Evolutionary conservation across 2,797 vertebrate genomes (phyloP), one percentile per base, ranked within the genome.

Genomic region (Myiothlypis coronata): DNA sequence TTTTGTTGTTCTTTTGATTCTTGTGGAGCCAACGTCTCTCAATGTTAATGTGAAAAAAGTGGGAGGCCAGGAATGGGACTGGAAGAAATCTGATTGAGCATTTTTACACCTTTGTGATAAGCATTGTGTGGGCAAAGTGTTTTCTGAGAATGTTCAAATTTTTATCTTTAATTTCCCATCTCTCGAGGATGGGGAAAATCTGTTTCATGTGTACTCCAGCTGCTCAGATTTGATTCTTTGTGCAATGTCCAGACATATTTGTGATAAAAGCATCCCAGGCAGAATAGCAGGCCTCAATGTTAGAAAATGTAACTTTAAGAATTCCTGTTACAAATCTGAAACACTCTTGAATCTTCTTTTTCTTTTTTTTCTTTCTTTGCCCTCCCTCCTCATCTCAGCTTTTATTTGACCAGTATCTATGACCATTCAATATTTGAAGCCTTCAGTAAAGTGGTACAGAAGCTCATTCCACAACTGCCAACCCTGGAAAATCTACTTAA

Each of bases 341-440:
- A 72, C 52, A 64, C n/a, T 70, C n/a, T 35, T 70, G 22, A 85
- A 83, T 77, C 35, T 72, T 39, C 53, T 37, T 43, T 74, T 28
- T 70, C 0, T 52, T 76, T 27, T 55, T 68, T 55, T 68, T 39
- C 18, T 50, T 79, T 30, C 21, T 71, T 64, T 60, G 28, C 44
- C 56, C 11, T 87, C 32, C 11, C 35, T 64, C 61, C 19, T 61
- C 16, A n/a, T 59, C 95, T 93, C 98, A 99, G 99, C 98, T 99
- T 99, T 98, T 99, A 99, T 97, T 98, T 99, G 98, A 99, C 99
- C 44, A 99, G 99, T 98, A 99, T 99, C 97, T 99, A 99, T 90
- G 99, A 99, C 97, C 99, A 99, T 98, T 99, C 99, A 94, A 99
- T 99, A 98, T 99, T 99, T 89, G 99, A 99, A 98, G 99, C 99